Percentiles rank a stretch among this genome's conserved stretches.
phyloP scores from a whole-genome alignment of 2,113 vertebrate species.

The Tachuris rubrigastra region DNA sequence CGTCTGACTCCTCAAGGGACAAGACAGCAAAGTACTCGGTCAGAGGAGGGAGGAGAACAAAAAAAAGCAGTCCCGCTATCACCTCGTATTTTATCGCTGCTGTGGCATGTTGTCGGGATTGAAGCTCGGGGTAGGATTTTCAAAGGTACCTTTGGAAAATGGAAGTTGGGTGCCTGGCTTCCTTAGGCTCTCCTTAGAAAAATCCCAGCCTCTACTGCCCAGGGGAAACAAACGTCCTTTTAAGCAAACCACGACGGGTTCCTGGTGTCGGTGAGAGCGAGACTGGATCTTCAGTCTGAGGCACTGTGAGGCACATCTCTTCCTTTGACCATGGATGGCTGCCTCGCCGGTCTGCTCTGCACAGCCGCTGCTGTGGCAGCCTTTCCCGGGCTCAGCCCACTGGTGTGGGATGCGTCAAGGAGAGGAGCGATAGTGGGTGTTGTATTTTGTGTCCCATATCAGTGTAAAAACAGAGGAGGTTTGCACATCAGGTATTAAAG shows the following conservation, averaged over 20 bases:
- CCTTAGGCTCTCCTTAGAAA: not conserved
- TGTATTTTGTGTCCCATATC: not conserved
- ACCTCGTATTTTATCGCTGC: not conserved
- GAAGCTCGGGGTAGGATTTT: not conserved
- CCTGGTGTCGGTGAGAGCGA: fast-evolving
- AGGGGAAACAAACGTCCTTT: not conserved
- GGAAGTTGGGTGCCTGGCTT: not conserved
- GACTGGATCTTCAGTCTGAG: not conserved
- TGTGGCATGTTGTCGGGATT: not conserved
- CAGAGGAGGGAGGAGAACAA: not conserved
- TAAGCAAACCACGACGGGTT: not conserved
- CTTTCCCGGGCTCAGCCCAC: not conserved
- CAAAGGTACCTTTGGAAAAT: not conserved
- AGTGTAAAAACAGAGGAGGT: not conserved
- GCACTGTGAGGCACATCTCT: not conserved
- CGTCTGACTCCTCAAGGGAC: not conserved
- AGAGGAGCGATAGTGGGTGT: not conserved
- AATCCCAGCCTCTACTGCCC: not conserved
- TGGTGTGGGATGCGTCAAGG: not conserved
- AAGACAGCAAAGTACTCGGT: not conserved
- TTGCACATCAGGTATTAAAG: not conserved
- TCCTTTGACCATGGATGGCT: fast-evolving
- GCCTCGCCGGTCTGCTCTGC: not conserved
- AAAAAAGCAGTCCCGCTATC: not conserved
- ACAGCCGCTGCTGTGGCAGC: not conserved